These are phyloP conservation scores for Drosophila monieri DNA, from an alignment of 2,888 invertebrate species.

Conservation along the genomic window DNA sequence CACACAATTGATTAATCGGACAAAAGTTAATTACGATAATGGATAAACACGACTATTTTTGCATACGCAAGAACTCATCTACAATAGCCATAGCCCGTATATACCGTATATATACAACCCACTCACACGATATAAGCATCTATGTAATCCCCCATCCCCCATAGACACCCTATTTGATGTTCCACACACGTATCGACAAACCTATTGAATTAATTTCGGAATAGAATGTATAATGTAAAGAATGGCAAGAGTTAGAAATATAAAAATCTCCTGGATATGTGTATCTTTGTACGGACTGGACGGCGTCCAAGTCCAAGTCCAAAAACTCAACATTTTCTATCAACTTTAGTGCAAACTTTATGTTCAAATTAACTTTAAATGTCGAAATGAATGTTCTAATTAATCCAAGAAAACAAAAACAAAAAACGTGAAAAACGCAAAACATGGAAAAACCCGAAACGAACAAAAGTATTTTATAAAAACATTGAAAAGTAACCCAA, in stretches of 20 bases:
- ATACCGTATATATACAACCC: constrained; percentile 19
- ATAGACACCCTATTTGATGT: constrained; percentile 58
- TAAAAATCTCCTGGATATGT: constrained; percentile 30
- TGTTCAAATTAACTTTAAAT: constrained; percentile 77
- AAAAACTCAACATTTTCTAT: constrained; percentile 59
- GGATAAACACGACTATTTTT: constrained; percentile 52
- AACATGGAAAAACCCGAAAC: constrained; percentile 31
- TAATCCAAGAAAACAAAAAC: constrained; percentile 56
- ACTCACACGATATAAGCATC: constrained; percentile 27
- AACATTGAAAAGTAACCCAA: constrained; percentile 59
- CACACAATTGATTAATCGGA: constrained; percentile 66
- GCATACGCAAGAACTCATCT: constrained; percentile 40
- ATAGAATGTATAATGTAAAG: constrained; percentile 43
- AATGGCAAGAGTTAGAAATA: constrained; percentile 34
- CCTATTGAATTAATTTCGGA: constrained; percentile 50
- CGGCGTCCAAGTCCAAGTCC: constrained; percentile 39
- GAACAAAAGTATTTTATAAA: constrained; percentile 69
- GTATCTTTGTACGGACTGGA: constrained; percentile 37
- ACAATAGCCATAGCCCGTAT: constrained; percentile 46
- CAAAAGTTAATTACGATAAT: constrained; percentile 42
- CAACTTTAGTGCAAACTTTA: constrained; percentile 76
- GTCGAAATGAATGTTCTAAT: constrained; percentile 78
- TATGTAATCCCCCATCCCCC: constrained; percentile 32
- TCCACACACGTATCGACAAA: constrained; percentile 50
- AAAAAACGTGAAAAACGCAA: constrained; percentile 20